A percentile compares a stretch with the other conserved stretches of the same genome.
phyloP scores from a whole-genome alignment of 2,888 invertebrate genomes.

The Drosophila siamana region DNA sequence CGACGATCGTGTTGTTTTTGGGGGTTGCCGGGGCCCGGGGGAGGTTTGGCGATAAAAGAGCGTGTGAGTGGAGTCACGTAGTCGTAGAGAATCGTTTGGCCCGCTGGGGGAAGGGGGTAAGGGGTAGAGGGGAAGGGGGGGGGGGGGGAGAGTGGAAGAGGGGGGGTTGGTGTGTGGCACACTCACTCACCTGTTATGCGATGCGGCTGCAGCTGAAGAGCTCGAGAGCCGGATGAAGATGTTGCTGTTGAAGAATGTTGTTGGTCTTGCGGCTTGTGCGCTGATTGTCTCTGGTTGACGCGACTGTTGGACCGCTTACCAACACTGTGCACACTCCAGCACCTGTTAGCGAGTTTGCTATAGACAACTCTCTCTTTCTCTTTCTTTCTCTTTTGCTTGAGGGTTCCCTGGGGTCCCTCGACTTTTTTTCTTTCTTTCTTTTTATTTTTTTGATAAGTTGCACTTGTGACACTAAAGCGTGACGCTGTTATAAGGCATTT shows the following conservation, averaged over 20 bases:
- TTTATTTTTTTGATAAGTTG: slow-evolving; percentile 44
- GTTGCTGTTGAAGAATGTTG: slow-evolving; percentile 12
- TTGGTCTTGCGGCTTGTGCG: too few relatives aligned
- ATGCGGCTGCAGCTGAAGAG: slow-evolving; percentile 7
- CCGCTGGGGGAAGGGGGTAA: background rate
- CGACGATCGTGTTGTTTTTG: too few relatives aligned
- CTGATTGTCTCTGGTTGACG: slow-evolving; percentile 47
- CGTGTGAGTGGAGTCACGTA: slow-evolving; percentile 69
- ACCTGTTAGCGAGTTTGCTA: slow-evolving; percentile 19
- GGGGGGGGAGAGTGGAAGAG: too few relatives aligned
- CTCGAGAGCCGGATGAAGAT: slow-evolving; percentile 28
- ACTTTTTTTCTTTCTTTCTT: slow-evolving; percentile 3
- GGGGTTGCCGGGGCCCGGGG: background rate
- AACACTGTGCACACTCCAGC: slow-evolving; percentile 50
- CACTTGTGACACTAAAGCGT: slow-evolving; percentile 77
- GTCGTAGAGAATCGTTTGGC: slow-evolving; percentile 13
- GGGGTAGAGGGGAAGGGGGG: too few relatives aligned
- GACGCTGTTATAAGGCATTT: slow-evolving; percentile 74
- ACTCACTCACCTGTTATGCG: slow-evolving; percentile 54
- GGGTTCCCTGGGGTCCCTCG: slow-evolving; percentile 19
- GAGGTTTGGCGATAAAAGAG: slow-evolving; percentile 41
- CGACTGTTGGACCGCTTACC: slow-evolving; percentile 34
- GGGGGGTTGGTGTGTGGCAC: too few relatives aligned
- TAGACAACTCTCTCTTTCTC: slow-evolving; percentile 1
- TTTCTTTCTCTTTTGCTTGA: slow-evolving; percentile 12